Base-by-base conservation (phyloP, 2,888 invertebrate species). In the Lithodes maja region DNA sequence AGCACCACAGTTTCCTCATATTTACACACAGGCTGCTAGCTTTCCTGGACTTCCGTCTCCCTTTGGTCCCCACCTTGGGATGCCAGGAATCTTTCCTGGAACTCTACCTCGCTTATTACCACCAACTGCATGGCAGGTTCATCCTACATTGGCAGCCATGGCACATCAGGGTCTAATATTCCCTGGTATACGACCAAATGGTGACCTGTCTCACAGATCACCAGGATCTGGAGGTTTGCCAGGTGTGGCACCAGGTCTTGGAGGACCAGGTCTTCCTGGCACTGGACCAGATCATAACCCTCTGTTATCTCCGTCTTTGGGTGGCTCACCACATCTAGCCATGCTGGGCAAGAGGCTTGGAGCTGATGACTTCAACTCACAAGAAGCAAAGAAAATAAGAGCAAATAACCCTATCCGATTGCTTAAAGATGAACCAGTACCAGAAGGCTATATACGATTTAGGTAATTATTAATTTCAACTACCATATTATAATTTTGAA, bases 351-450 rank as follows among this genome's bases (percentile, higher is more conserved):
- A 92, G 85, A 89, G 92, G 12, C 87, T 91, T n/a, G 87, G 90
- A 49, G 89, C 92, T 7, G 92, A 91, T 53, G 94, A 94, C 86
- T 93, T 94, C 92, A 95, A 95, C 68, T 94, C 95, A 0, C 90
- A 92, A 68, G 95, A 95, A 91, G 95, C 95, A 17, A 96, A 96
- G 93, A 96, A 96, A 92, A 95, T 95, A 50, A 93, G 95, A 85
- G 94, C 95, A 83, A 96, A 95, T 92, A 85, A 91, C 85, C 95
- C 95, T 92, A 96, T 97, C 96, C 94, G 96, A 53, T 96, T 97
- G 93, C 94, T 97, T 92, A 97, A 98, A 93, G 98, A 98, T 93
- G 98, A 98, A 93, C 97, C 97, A 0, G 97, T 98, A 12, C 98
- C 98, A 3, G 96, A 96, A 86, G 98, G 98, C 0, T 98, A 98